These are phyloP conservation scores for Xiphydria camelus DNA, from an alignment of 2,888 invertebrate genomes.

Conservation along the genomic window DNA sequence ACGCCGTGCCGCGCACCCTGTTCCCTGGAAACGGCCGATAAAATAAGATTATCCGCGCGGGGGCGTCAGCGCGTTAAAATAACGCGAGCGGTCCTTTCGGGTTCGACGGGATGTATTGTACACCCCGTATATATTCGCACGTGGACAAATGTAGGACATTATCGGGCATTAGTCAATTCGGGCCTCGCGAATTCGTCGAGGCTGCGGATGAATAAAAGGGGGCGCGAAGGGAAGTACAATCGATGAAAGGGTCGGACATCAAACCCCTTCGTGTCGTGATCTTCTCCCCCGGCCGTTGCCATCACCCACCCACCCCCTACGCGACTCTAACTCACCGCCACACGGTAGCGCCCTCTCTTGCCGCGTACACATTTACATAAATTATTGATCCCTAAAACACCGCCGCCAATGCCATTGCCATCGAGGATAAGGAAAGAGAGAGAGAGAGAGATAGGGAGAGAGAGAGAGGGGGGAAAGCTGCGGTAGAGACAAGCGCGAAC, in stretches of 20 bases:
- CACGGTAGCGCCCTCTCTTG: conserved; percentile 57
- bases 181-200: conserved; percentile 35
- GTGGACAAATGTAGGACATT: conserved; percentile 38
- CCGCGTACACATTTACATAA: conserved; percentile 58
- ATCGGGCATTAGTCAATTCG: conserved; percentile 52
- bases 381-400: conserved; percentile 58
- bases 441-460: conserved; percentile 1
- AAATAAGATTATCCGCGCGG: conserved; percentile 13
- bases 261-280: conserved; percentile 56
- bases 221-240: conserved; percentile 44
- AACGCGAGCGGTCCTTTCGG: conserved; percentile 5
- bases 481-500: too few species aligned
- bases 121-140: conserved; percentile 34
- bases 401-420: conserved; percentile 53
- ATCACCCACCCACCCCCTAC: conserved; percentile 32
- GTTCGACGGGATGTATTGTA: too few species aligned
- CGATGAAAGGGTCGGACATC: conserved; percentile 58
- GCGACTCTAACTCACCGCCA: conserved; percentile 56
- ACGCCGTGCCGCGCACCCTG: neutral
- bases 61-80: neutral
- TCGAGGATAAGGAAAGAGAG: conserved; percentile 9
- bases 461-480: neutral
- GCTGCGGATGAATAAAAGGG: conserved; percentile 22
- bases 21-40: conserved; percentile 8
- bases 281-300: conserved; percentile 45